These are phyloP conservation scores for Grallaria varia DNA, from an alignment of 2,113 vertebrate genomes.

Conservation along the genomic window DNA sequence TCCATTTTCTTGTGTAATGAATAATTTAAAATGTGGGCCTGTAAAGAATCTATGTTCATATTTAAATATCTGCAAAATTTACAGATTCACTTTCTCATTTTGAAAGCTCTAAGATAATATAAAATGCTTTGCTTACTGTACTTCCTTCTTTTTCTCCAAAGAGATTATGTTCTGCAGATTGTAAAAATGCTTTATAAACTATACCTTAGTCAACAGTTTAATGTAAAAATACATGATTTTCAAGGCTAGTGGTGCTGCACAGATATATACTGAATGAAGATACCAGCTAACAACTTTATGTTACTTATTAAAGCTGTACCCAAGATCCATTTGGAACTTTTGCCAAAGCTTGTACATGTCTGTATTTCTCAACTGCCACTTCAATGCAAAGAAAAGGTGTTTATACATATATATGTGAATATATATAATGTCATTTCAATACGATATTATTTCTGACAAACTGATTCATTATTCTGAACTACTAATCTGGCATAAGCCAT, in stretches of 20 bases:
- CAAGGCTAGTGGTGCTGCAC: neutral
- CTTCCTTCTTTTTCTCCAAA: neutral
- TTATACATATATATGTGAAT: neutral
- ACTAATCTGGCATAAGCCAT: neutral
- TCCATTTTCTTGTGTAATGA: slow-evolving; percentile 23
- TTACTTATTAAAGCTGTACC: neutral
- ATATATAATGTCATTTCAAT: neutral
- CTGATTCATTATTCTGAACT: neutral
- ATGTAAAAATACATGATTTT: neutral
- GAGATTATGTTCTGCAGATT: neutral
- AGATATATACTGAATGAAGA: neutral
- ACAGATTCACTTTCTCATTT: neutral
- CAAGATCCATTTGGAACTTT: neutral
- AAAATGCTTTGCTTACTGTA: neutral
- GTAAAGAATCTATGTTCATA: neutral
- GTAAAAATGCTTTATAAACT: neutral
- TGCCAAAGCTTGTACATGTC: neutral
- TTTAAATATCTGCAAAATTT: slow-evolving; percentile 2
- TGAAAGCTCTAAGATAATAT: neutral
- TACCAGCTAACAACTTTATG: neutral
- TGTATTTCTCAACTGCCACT: neutral
- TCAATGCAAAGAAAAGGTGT: neutral
- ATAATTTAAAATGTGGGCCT: slow-evolving; percentile 1
- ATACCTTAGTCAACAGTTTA: neutral
- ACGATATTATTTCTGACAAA: neutral